Base-by-base conservation (phyloP, 1,140 invertebrate genomes). In the Marisa cornuarietis region DNA sequence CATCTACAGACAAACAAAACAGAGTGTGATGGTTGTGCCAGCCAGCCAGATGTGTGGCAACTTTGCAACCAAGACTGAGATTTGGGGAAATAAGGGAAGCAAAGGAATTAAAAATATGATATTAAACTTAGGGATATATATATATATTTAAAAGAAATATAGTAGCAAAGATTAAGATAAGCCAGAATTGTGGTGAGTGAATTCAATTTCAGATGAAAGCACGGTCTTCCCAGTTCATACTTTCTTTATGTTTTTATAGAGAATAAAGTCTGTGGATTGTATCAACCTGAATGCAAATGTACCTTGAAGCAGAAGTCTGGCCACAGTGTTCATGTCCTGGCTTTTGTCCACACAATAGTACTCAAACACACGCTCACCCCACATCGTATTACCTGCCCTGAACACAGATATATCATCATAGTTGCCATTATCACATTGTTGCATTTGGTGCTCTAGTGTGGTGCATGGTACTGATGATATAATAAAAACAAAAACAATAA, bases 261-360 rank as follows among this genome's bases (percentile, higher is more conserved):
- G 18, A 63, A 4, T 20, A n/a, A n/a, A n/a, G 62, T n/a, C 18
- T 63, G 62, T 63, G 18, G n/a, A n/a, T 7, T 63, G 18, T 63
- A n/a, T n/a, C n/a, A 2, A 63, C n/a, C n/a, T 18, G 62, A 63
- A 63, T 20, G 62, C 62, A 76, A 52, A 18, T 14, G 94, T 94
- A 71, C 93, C 92, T 85, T 93, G 92, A 11, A 96, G 85, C 73
- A 98, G 93, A 16, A 93, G 89, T 85, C 94, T 92, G 5, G 95
- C 93, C 1, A 97, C 85, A 84, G 96, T 94, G 87, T 95, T 95
- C 95, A 98, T 97, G 54, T 94, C 90, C 22, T 88, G 80, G 0
- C 95, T 96, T 54, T 93, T 89, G 88, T 98, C 97, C 1, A 98
- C 94, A 88, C 94, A 95, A 81, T 95, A 95, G 88, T 95, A 95